Base-by-base conservation (phyloP, 2,113 vertebrate genomes). In the Elaphurus davidianus region DNA sequence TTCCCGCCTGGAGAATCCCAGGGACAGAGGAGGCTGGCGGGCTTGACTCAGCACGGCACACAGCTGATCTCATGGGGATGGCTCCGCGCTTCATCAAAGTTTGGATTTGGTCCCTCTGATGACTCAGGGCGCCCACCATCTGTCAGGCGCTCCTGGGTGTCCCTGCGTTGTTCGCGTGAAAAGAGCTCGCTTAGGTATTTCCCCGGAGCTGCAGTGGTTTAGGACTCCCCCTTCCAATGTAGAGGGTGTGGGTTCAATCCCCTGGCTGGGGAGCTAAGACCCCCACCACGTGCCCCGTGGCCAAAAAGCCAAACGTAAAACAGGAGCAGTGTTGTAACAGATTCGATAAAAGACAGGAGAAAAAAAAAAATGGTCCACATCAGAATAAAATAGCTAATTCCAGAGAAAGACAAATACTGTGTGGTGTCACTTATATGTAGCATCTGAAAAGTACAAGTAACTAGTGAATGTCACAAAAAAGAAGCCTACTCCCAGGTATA, bases 1-100 rank as follows among this genome's bases (percentile, higher is more conserved):
- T 71, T 71, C 64, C 19, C 0, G 19, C 64, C n/a, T 23, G 64
- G n/a, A 60, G 57, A 36, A 71, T 21, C 64, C n/a, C 64, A 6
- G 5, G 64, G 17, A 71, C 17, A 21, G n/a, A 71, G 64, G n/a
- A 21, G 17, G n/a, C n/a, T 11, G 2, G 9, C 0, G 0, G n/a
- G 64, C n/a, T 71, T 1, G 0, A 2, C 16, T n/a, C 3, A 5
- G 33, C 62, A 19, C 16, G 16, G 60, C 60, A 16, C 60, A 16
- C 60, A n/a, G 62, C 64, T 71, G 67, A 74, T 13, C 19, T 74
- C n/a, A 3, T 2, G 36, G 0, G 36, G 74, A 2, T 4, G 4
- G 45, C 13, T 1, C 0, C 13, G 40, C 0, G 2, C 25, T 27
- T 45, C 40, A 15, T 6, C 12, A 2, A 8, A 27, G 6, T 7